These are phyloP conservation scores for Pogonomyrmex californicus DNA, from an alignment of 1,140 invertebrate genomes.

Conservation along the genomic window DNA sequence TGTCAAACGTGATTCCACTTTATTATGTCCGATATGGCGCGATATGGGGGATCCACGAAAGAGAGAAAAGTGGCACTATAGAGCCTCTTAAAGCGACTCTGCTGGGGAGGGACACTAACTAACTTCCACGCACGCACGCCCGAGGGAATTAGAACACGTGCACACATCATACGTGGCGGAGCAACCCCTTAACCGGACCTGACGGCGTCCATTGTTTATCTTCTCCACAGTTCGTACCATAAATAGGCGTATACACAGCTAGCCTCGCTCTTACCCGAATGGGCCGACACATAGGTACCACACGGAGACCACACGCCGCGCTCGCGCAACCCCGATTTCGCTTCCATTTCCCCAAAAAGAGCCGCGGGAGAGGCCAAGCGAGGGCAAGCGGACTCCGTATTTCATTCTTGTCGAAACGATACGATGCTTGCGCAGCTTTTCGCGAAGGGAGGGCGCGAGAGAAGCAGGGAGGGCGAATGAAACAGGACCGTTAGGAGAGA, in stretches of 20 bases:
- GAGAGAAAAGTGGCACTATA: neutral
- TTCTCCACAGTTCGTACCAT: constrained; percentile 62
- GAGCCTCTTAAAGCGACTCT: constrained; percentile 14
- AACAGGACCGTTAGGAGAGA: constrained; percentile 58
- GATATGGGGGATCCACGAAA: neutral
- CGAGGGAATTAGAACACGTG: constrained; percentile 24
- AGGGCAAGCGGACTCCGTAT: constrained; percentile 37
- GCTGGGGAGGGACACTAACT: neutral
- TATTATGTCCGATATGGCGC: neutral
- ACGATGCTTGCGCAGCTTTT: constrained; percentile 6
- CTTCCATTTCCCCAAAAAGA: constrained; percentile 50
- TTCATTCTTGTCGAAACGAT: constrained; percentile 60
- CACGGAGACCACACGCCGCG: constrained; percentile 33
- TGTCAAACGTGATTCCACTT: neutral
- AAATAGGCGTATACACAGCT: constrained; percentile 64
- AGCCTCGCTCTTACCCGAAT: constrained; percentile 45
- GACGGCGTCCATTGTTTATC: constrained; percentile 71
- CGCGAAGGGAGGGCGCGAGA: neutral
- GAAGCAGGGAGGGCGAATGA: constrained; percentile 15
- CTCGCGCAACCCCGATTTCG: constrained; percentile 34
- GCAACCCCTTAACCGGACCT: constrained; percentile 57
- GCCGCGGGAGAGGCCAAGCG: constrained; percentile 9
- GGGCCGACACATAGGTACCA: constrained; percentile 49
- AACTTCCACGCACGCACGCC: constrained; percentile 4
- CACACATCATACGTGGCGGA: constrained; percentile 26